Base-by-base conservation (phyloP, 2,888 invertebrate species). In the Hydriomena furcata region DNA sequence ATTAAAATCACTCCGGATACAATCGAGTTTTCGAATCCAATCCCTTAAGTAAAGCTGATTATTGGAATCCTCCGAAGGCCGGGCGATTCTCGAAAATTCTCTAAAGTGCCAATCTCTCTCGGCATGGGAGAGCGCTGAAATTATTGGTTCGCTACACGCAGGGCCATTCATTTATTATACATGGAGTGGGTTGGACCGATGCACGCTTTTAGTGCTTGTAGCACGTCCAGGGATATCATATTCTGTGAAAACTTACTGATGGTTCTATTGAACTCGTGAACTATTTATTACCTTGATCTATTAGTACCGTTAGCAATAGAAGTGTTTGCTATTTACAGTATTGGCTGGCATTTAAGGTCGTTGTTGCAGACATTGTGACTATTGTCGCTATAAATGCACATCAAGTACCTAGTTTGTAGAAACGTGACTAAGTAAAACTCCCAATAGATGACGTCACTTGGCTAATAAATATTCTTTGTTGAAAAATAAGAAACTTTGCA, bases 31-130 rank as follows among this genome's bases (percentile, higher is more conserved):
- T 81, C 76, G 79, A 79, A 86, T 82, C 82, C 85, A 87, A 87
- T 88, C 84, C 84, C 84, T 85, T 87, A 88, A 87, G 89, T 84
- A 86, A 87, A 86, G 84, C 83, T 85, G 86, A 87, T 87, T 88
- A 86, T 86, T 73, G 79, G 74, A 79, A 83, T 82, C 78, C 82
- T 73, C 75, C 55, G 68, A 74, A 78, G 80, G 75, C 70, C 71
- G 69, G 66, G 68, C 71, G 66, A 69, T 73, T 74, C 75, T 73
- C 75, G 76, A 79, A 83, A 79, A 82, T 79, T 81, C 76, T 82
- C 67, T 77, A 81, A 83, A 88, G 82, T 84, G 81, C 82, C 85
- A 86, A 87, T 86, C 82, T 81, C 76, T 74, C 76, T 75, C 73
- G 71, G 67, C 68, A 64, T 68, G 66, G 71, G 63, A 71, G 73